Base-by-base conservation (phyloP, 2,113 vertebrate species). In the Petromus typicus region DNA sequence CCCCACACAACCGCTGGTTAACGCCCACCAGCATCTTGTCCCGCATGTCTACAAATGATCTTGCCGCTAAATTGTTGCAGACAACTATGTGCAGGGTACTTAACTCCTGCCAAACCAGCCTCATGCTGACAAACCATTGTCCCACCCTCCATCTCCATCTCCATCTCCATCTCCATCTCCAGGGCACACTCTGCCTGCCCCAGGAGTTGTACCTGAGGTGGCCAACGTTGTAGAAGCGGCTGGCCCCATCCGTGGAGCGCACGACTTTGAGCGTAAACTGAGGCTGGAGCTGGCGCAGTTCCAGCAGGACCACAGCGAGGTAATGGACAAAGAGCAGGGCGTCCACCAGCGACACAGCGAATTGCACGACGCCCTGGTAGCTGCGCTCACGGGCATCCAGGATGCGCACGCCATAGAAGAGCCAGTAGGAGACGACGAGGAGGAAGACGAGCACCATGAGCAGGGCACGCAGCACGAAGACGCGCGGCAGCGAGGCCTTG, bases 221-320 rank as follows among this genome's bases (percentile, higher is more conserved):
- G 0, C 99, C 99, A 0, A 99, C 98, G 2, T 99, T 99, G 98
- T 99, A 99, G 98, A 99, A 99, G 96, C 98, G 98, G 97, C 99
- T 99, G 96, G 99, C 98, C 1, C 99, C 99, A 0, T 99, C 99
- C 0, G 99, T 99, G 80, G 99, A 99, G 85, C 99, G 98, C 27
- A 99, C 99, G 22, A 99, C 99, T 93, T 99, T 99, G 95, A 99
- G 99, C 12, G 99, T 99, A 97, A 99, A 99, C 93, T 99, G 99
- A 0, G 99, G 99, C 98, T 99, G 99, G 20, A 99, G 98, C 98
- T 99, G 99, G 0, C 99, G 97, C 37, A 99, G 98, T 98, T 99
- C 99, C 94, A 99, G 98, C 84, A 99, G 98, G 66, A 99, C 99
- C 95, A 99, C 98, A 0, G 99, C 99, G 98, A 99, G 93, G 97